These are phyloP conservation scores for Heliothis subflexa DNA, from an alignment of 1,140 invertebrate genomes.

Conservation along the genomic window DNA sequence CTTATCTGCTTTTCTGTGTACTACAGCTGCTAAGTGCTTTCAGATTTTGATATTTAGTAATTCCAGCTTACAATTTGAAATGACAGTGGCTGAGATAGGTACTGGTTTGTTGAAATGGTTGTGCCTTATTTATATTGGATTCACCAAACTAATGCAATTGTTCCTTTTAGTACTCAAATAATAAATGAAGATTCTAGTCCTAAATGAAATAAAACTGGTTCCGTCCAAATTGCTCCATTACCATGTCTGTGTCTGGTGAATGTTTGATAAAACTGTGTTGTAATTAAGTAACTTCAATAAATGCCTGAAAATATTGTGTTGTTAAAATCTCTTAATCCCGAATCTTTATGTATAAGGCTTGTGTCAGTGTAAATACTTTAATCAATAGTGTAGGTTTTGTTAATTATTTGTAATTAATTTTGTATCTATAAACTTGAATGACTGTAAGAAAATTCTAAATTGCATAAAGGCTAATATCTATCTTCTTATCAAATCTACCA, in stretches of 20 bases:
- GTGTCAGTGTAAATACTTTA: neutral
- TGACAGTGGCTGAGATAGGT: neutral
- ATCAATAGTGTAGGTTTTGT: too few species aligned
- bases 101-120: constrained; percentile 67
- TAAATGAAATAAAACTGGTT: constrained; percentile 76
- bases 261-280: constrained; percentile 53
- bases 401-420: neutral
- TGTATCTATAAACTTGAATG: too few species aligned
- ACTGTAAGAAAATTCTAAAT: too few species aligned
- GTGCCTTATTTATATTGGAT: constrained; percentile 76
- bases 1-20: neutral
- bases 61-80: constrained; percentile 8
- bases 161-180: constrained; percentile 73
- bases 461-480: too few species aligned
- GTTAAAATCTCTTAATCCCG: neutral
- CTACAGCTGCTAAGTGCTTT: constrained; percentile 8
- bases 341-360: neutral
- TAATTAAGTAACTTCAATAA: constrained; percentile 57
- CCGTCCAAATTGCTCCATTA: constrained; percentile 83
- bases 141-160: constrained; percentile 62
- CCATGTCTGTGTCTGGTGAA: constrained; percentile 63
- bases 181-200: constrained; percentile 78
- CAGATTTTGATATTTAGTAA: neutral
- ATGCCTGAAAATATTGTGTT: constrained; percentile 29
- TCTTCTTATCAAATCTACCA: too few species aligned